Base-by-base conservation (phyloP, 2,797 vertebrate species). In the Danio jaintianensis region DNA sequence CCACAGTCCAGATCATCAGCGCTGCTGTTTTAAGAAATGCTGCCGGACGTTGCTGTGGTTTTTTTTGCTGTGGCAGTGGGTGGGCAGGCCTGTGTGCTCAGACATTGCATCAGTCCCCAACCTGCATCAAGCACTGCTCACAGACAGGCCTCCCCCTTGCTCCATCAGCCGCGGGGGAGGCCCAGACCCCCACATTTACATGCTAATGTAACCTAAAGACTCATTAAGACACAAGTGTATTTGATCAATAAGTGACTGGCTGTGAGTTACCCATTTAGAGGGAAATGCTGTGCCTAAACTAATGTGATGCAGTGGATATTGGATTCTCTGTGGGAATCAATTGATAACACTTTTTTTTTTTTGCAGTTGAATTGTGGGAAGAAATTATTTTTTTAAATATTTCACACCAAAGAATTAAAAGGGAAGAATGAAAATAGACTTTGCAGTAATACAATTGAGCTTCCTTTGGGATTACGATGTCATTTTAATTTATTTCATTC, bases 161-260 rank as follows among this genome's bases (percentile, higher is more conserved):
- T 29, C 22, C 75, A 59, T 70, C 18, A 71, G 16, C 48, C 53
- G 70, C 22, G 56, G 67, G 75, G 76, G 61, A 79, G 43, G n/a
- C 29, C 67, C 16, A 18, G 22, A 48, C 47, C 2, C 13, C 36
- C 70, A 76, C 59, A 86, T 84, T 86, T 75, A 83, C 38, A 82
- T 84, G 85, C 72, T 82, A 86, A 86, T 85, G 71, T 48, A 2
- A 66, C 53, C 79, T 82, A 78, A 84, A 83, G 83, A 53, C 78
- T 82, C 81, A 85, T 87, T 86, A 85, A 84, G 84, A 80, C 69
- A 53, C 40, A 45, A 50, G 67, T 76, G 75, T 82, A 81, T 84
- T 83, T 73, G 84, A 84, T 85, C 83, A 84, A 84, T 85, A 80
- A 80, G 64, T 81, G 86, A 85, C 82, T 84, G 70, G 36, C 64